Evolutionary conservation across 2,113 vertebrate species (phyloP), one percentile per base, ranked within the genome.

Genomic region (Centropristis striata): DNA sequence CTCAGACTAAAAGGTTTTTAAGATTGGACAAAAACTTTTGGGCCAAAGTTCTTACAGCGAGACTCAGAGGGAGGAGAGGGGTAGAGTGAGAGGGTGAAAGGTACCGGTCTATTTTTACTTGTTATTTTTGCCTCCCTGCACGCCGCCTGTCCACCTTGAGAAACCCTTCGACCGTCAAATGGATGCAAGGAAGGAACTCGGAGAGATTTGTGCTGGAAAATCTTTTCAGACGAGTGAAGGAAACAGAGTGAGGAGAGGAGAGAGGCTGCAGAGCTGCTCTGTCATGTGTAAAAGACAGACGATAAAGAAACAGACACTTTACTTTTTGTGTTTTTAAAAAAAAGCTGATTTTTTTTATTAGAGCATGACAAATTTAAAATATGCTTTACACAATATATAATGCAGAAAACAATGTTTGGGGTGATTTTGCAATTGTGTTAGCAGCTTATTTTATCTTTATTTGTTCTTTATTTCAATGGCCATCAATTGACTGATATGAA

Each of bases 131-230:
- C 44, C 9, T 66, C 53, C 12, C 23, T 6, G n/a, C 16, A n/a
- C 8, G 18, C 28, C 39, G 10, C 55, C 50, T 53, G 37, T 81
- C 55, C 64, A 79, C 76, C 58, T 60, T 57, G n/a, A 84, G 18
- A 76, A 55, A 51, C 66, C 36, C 21, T 57, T 65, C 64, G 55
- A n/a, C 60, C n/a, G 13, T 83, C 44, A 71, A 60, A 83, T 57
- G 37, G n/a, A 66, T 69, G 37, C 27, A 46, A 63, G 32, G 41
- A 51, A 21, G 7, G 51, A 83, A 49, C 27, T 71, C 18, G 10
- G 49, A 47, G 6, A 55, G 23, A 67, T 73, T 59, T 61, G 28
- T 58, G 44, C 0, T 53, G 44, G 15, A 76, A 28, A 49, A 20
- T 65, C 11, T 53, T n/a, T n/a, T 79, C 32, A 54, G 53, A 25